Conservation (phyloP, 1,140 invertebrate genomes). For the Aradophagus sp. region DNA sequence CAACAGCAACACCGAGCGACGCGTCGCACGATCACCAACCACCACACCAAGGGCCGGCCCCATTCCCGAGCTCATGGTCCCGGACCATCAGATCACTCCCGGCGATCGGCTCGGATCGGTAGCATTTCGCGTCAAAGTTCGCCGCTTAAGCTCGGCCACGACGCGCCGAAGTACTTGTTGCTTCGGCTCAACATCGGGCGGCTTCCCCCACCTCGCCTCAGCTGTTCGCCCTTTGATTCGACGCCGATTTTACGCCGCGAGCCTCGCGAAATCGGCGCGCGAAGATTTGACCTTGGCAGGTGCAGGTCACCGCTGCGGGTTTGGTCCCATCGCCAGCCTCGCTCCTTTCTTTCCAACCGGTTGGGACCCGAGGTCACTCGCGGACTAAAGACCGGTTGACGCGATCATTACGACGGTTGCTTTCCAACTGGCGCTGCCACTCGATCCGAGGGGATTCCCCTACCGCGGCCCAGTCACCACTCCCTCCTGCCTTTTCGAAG, state of each 20-base stretch:
- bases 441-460: constrained; percentile 67
- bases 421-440: constrained; percentile 71
- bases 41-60: constrained; percentile 40
- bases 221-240: neutral
- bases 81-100: constrained; percentile 26
- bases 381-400: constrained; percentile 67
- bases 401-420: constrained; percentile 73
- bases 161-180: constrained; percentile 27
- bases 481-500: constrained; percentile 64
- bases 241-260: neutral
- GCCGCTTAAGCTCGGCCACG: neutral
- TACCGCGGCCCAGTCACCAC: constrained; percentile 56
- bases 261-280: neutral
- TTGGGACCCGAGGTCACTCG: constrained; percentile 58
- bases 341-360: constrained; percentile 51
- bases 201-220: neutral
- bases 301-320: constrained; percentile 2
- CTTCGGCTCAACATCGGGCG: constrained; percentile 21
- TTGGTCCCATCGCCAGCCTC: constrained; percentile 25
- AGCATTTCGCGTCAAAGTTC: constrained; percentile 17
- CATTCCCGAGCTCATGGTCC: constrained; percentile 21
- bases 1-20: constrained; percentile 67
- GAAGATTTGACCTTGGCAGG: constrained; percentile 2
- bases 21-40: constrained; percentile 60
- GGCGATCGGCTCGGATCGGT: neutral